Evolutionary conservation across 2,113 vertebrate genomes (phyloP), one percentile per base, ranked within the genome.

Genomic region (Leucopsar rothschildi): DNA sequence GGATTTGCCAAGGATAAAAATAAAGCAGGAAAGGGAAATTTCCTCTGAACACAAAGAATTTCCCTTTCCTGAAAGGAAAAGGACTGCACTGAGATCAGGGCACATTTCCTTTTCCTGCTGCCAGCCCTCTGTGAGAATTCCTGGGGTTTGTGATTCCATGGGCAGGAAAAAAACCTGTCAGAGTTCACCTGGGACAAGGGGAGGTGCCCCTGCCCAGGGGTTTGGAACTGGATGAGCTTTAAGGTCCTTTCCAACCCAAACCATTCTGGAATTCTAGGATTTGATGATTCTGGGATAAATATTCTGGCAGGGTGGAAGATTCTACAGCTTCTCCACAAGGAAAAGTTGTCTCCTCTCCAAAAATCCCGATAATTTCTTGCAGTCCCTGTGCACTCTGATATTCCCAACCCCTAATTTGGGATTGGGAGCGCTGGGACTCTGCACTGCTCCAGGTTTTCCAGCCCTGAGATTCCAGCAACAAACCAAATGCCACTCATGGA

Each of bases 381-480:
- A n/a, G n/a, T 25, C n/a, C n/a, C 49, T 37, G 49, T 10, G 15
- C 2, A 5, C 71, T 45, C 59, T 1, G 6, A 2, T 40, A 2
- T 21, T 12, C 86, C 44, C 65, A 21, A 2, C 12, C n/a, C 12
- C 6, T 4, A 23, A 52, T 69, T 37, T 3, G 9, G 47, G 47
- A 17, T 12, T 3, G 12, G 87, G 28, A 64, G 44, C 72, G 7
- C 5, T 3, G 35, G 61, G 68, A 29, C 60, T 33, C 63, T 59
- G 69, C 21, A 2, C 14, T 8, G 31, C 64, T 55, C 25, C 45
- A 0, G 1, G 0, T 25, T 42, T 83, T 64, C 72, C 19, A 16
- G 65, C 42, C 73, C 44, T 10, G 29, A 53, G 37, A 37, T 18
- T 77, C 45, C 31, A 45, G 33, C n/a, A 16, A 6, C 35, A 39